Evolutionary conservation across 1,140 invertebrate species (phyloP).

Genomic region (Calliopsis andreniformis): DNA sequence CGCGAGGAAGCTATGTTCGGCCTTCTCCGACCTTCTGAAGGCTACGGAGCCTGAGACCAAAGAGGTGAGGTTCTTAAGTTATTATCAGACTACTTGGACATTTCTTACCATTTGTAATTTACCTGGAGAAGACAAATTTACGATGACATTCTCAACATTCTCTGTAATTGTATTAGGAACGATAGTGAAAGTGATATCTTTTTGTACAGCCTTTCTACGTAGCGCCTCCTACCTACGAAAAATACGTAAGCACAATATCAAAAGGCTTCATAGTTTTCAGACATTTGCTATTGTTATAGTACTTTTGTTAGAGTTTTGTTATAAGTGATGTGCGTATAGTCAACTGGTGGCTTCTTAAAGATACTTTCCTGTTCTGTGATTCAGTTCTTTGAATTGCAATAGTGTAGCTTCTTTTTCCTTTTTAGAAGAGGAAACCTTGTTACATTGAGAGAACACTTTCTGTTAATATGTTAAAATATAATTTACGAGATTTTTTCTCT

Average conservation of each 20-base stretch:
- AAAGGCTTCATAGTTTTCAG: slow-evolving; percentile 16
- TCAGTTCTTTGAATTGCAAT: neutral
- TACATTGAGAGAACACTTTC: no score
- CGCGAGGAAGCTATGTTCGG: slow-evolving; percentile 93
- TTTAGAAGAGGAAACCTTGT: neutral
- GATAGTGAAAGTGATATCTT: slow-evolving; percentile 40
- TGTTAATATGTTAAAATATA: neutral
- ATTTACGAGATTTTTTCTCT: neutral
- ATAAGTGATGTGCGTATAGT: neutral
- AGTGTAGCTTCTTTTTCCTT: neutral
- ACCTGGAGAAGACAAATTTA: neutral
- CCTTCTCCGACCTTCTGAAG: slow-evolving; percentile 96
- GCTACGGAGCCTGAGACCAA: slow-evolving; percentile 96
- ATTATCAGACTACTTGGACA: no score
- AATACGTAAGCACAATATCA: slow-evolving; percentile 74
- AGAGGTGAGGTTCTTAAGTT: no score
- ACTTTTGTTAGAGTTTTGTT: neutral
- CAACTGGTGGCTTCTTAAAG: neutral
- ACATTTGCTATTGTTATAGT: neutral
- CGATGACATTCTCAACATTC: slow-evolving; percentile 13
- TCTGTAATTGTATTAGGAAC: no score
- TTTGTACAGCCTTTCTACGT: slow-evolving; percentile 74
- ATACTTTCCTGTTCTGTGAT: neutral
- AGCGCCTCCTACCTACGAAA: slow-evolving; percentile 74
- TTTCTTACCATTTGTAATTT: neutral